Percentiles rank a stretch among this genome's conserved stretches.
Evolutionary conservation across 2,113 vertebrate genomes (phyloP).

Genomic region (Centropristis striata): DNA sequence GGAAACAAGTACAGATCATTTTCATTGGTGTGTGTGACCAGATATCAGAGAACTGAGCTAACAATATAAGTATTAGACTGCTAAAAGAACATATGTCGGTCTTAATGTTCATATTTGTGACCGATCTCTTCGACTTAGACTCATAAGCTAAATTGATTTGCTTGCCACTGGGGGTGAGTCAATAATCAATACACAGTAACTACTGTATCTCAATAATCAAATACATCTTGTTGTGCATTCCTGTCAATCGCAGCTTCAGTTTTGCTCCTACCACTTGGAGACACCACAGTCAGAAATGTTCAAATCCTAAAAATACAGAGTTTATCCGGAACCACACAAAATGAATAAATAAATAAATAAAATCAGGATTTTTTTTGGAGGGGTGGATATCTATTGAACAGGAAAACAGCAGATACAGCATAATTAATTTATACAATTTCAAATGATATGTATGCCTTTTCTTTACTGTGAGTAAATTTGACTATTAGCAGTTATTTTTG

Average conservation of each 20-base stretch:
- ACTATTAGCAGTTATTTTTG: neutral
- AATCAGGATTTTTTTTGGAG: neutral
- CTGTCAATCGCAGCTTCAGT: neutral
- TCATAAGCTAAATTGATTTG: slow-evolving; percentile 21
- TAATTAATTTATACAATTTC: neutral
- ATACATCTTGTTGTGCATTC: slow-evolving; percentile 19
- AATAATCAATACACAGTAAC: slow-evolving; percentile 25
- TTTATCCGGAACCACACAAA: neutral
- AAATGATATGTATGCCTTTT: neutral
- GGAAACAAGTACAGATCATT: neutral
- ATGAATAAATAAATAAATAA: neutral
- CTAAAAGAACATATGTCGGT: neutral
- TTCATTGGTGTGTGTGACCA: neutral
- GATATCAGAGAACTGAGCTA: neutral
- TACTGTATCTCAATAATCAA: slow-evolving; percentile 15
- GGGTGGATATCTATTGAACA: neutral
- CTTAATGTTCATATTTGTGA: neutral
- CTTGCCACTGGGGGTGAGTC: neutral
- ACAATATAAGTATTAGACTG: neutral
- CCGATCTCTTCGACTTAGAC: neutral
- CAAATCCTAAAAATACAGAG: neutral
- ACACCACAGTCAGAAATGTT: neutral
- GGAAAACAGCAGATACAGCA: neutral
- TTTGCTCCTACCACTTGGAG: neutral
- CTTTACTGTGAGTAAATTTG: neutral